Base-by-base conservation (phyloP, 1,140 invertebrate species). In the Steinernema khuongi region DNA sequence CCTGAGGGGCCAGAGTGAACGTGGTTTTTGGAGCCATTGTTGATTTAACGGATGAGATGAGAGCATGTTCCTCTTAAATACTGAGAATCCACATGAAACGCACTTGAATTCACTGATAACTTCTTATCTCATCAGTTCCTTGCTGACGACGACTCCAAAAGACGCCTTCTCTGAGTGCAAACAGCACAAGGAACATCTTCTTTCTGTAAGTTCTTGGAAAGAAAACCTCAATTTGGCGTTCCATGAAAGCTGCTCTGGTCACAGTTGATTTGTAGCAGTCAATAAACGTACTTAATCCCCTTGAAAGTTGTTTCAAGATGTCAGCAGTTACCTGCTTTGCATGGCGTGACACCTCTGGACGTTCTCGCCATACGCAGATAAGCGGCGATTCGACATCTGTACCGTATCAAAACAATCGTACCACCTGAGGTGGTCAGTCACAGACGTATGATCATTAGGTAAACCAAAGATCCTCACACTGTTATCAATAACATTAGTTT, bases 1-100 rank as follows among this genome's bases (percentile, higher is more conserved):
- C 75, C 18, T 70, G 70, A 4, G 50, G 50, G 26, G 50, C 22
- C 14, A 69, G 50, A 11, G 7, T 26, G 50, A 60, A 60, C 19
- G 7, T 17, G 4, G 50, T 4, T 26, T 7, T 60, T 22, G 50
- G 4, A 7, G 7, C 4, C 50, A 60, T 60, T n/a, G 36, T n/a
- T 41, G 36, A 41, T n/a, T 41, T n/a, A 41, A n/a, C n/a, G n/a
- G 7, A n/a, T 41, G 36, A 41, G n/a, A 7, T 41, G 36, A 7
- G n/a, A 11, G 36, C 7, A 11, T n/a, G 36, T n/a, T n/a, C 36
- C 7, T n/a, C 36, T 41, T 41, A 41, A 41, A 41, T 41, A 41
- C 36, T 41, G 36, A 41, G n/a, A 7, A 41, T 7, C n/a, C n/a
- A 41, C 36, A 41, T 41, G n/a, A 11, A n/a, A n/a, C 36, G n/a